Conservation (phyloP, 2,888 invertebrate genomes). For the Andrena fulva region DNA sequence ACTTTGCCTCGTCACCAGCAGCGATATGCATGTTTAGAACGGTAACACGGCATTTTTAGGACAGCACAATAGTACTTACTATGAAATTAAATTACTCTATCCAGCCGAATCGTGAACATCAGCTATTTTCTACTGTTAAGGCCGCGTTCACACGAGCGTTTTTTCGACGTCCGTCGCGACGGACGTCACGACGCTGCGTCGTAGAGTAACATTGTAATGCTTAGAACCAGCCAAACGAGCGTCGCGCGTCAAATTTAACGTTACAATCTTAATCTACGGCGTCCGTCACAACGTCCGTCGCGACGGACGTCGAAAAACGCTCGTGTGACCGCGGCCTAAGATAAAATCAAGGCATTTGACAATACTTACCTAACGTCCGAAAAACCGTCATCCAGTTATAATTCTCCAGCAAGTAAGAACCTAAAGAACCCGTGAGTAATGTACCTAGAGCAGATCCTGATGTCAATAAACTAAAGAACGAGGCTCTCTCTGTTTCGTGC, state of each 20-base stretch:
- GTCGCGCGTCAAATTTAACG: too few relatives aligned
- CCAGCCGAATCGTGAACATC: background rate
- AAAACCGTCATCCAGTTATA: constrained; percentile 89
- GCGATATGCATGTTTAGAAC: background rate
- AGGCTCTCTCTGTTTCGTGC: constrained; percentile 88
- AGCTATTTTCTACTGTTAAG: background rate
- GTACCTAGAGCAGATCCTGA: constrained; percentile 88
- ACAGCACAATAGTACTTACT: too few relatives aligned
- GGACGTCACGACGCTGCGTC: too few relatives aligned
- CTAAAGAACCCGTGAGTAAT: constrained; percentile 88
- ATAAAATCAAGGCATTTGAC: background rate
- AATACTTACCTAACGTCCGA: constrained; percentile 86
- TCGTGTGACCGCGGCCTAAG: too few relatives aligned
- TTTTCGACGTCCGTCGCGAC: too few relatives aligned
- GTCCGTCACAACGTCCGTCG: too few relatives aligned
- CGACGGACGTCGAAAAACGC: too few relatives aligned
- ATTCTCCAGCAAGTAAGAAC: constrained; percentile 88
- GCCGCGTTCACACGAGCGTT: too few relatives aligned
- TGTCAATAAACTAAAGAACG: constrained; percentile 89
- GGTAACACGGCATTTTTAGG: background rate
- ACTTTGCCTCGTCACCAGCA: background rate
- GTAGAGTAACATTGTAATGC: too few relatives aligned
- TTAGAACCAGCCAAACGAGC: too few relatives aligned
- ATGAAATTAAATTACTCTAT: background rate
- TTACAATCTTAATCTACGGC: too few relatives aligned